Conservation (phyloP, 2,888 invertebrate species). For the Parnassius smintheus region DNA sequence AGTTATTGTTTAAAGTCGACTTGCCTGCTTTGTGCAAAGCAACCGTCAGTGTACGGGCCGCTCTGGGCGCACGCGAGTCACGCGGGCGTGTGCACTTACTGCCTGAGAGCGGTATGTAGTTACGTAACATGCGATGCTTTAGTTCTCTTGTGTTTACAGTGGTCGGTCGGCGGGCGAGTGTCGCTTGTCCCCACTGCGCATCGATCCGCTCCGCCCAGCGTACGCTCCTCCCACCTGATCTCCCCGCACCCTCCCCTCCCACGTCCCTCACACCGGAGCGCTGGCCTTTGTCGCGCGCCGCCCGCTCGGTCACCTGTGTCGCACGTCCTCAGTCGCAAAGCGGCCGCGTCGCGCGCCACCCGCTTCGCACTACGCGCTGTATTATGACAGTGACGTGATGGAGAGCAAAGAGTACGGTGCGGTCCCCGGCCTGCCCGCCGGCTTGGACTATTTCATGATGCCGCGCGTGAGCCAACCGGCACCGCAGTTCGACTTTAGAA, state of each 20-base stretch:
- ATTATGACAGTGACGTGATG: slow-evolving; percentile 78
- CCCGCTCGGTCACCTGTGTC: slow-evolving; percentile 81
- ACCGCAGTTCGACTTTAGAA: slow-evolving; percentile 94
- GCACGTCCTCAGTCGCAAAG: slow-evolving; percentile 80
- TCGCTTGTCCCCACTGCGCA: slow-evolving; percentile 77
- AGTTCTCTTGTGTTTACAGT: slow-evolving; percentile 67
- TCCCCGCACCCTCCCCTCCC: slow-evolving; percentile 46
- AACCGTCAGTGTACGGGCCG: not conserved
- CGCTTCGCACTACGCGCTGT: slow-evolving; percentile 65
- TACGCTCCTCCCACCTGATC: slow-evolving; percentile 73
- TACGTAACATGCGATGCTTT: slow-evolving; percentile 55
- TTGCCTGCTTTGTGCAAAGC: slow-evolving; percentile 7
- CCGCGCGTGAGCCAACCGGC: slow-evolving; percentile 88
- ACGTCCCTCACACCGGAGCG: slow-evolving; percentile 57
- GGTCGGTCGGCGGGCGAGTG: slow-evolving; percentile 62
- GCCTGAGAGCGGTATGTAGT: slow-evolving; percentile 44
- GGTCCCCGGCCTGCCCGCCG: slow-evolving; percentile 73
- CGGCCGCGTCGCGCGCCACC: slow-evolving; percentile 82
- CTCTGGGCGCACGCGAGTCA: slow-evolving; percentile 31
- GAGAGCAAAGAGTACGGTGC: slow-evolving; percentile 76
- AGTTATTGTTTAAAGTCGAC: not conserved
- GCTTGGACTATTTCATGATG: slow-evolving; percentile 79
- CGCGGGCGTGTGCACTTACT: slow-evolving; percentile 33
- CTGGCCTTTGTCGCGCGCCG: slow-evolving; percentile 69
- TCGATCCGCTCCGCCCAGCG: slow-evolving; percentile 80